These are phyloP conservation scores for Mesorhabditis spiculigera DNA, from an alignment of 2,888 invertebrate genomes.

Conservation along the genomic window DNA sequence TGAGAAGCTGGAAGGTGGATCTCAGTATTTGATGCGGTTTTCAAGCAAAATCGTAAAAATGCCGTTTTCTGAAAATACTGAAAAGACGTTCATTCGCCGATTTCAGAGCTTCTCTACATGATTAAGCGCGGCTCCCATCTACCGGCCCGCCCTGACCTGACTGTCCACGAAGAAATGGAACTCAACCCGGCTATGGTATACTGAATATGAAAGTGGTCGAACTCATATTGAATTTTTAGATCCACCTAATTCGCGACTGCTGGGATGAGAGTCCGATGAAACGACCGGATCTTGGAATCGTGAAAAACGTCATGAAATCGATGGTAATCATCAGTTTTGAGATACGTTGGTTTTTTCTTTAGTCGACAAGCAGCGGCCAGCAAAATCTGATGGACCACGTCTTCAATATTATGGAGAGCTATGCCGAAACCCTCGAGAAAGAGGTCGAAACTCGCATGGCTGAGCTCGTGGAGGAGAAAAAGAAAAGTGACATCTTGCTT, in stretches of 20 bases:
- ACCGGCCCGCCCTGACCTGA: conserved; percentile 11
- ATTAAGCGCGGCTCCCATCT: conserved; percentile 10
- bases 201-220: not conserved
- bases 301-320: conserved; percentile 23
- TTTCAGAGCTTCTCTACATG: conserved; percentile 15
- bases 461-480: conserved; percentile 48
- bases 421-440: conserved; percentile 41
- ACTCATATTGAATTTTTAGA: conserved; percentile 8
- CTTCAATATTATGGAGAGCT: conserved; percentile 49
- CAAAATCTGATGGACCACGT: conserved; percentile 55
- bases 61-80: not conserved
- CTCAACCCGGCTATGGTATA: conserved; percentile 24
- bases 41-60: not conserved
- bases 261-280: conserved; percentile 37
- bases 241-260: conserved; percentile 43
- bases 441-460: conserved; percentile 43
- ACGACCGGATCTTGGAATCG: conserved; percentile 34
- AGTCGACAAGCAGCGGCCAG: conserved; percentile 14
- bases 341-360: not conserved
- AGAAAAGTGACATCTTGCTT: conserved; percentile 44
- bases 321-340: not conserved
- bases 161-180: conserved; percentile 22
- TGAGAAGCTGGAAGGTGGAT: conserved; percentile 29
- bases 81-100: not conserved
- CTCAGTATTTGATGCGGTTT: not conserved